Evolutionary conservation across 2,888 invertebrate species (phyloP), one percentile per base, ranked within the genome.

Genomic region (Cerceris ruficornis): DNA sequence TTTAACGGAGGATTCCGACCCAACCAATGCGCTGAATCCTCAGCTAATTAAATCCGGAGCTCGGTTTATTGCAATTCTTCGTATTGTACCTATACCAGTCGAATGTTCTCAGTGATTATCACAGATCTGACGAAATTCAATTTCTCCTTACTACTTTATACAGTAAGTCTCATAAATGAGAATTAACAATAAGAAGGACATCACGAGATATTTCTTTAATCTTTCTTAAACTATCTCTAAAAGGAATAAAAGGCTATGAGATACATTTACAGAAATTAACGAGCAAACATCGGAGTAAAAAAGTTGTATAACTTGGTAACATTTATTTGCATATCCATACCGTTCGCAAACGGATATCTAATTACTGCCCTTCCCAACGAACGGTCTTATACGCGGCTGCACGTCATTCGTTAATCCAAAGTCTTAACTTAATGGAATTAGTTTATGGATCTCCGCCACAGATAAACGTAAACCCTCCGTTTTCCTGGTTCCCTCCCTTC

Each of bases 41-140:
- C 77, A 86, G 81, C 81, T 90, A 90, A 90, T 90, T 90, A 90
- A 90, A 90, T 87, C 77, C 55, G 61, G 71, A 75, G 75, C 68
- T 58, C 14, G 73, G 75, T 69, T 77, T 76, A 80, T 79, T 72
- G 70, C 60, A 50, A 66, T 55, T 67, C 59, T 60, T 72, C 67
- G 57, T 69, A 69, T 75, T 83, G 72, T 75, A 80, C 70, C 62
- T 54, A 64, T 68, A 58, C 62, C 41, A 55, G 64, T 62, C 54
- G 55, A 69, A 73, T 64, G 69, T 59, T 46, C 55, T 46, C 68
- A 62, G 71, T 62, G 65, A 82, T 69, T 65, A 65, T 57, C 28
- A 28, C 1, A 28, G 28, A 28, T 28, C 28, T 4, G 4, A 4
- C 28, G 28, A 28, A 28, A 28, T 28, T 28, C 28, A 28, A 28